Conservation (phyloP, 2,888 invertebrate species). For the Tipula vernalis region DNA sequence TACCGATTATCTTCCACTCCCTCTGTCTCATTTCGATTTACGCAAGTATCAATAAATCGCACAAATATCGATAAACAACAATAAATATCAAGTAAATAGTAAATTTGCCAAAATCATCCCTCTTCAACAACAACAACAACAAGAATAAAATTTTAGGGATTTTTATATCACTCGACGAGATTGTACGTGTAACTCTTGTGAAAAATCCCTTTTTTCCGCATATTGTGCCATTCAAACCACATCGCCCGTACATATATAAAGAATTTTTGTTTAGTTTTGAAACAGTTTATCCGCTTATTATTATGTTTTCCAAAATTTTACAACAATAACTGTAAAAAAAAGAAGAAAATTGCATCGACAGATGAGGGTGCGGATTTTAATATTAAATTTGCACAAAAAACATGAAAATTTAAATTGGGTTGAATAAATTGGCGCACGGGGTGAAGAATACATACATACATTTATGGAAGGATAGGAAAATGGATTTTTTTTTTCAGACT, state of each 20-base stretch:
- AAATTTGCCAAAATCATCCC: background rate
- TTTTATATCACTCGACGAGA: background rate
- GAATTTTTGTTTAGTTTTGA: background rate
- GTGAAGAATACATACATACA: background rate
- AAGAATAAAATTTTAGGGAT: background rate
- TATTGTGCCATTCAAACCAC: background rate
- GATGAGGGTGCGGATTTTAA: background rate
- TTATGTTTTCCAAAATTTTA: background rate
- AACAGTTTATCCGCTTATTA: conserved; percentile 4
- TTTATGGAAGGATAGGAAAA: background rate
- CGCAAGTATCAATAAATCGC: background rate
- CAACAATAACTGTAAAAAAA: background rate
- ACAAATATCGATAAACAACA: background rate
- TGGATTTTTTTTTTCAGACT: background rate
- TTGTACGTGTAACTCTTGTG: background rate
- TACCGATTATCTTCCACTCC: background rate
- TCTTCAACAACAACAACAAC: background rate
- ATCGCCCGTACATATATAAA: background rate
- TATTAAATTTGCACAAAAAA: background rate
- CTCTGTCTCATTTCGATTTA: background rate
- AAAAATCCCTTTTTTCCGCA: background rate
- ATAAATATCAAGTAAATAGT: background rate
- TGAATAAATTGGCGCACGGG: background rate
- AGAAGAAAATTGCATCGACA: background rate
- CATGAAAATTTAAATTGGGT: background rate